Evolutionary conservation across 2,797 vertebrate genomes (phyloP).

Genomic region (Propithecus perrieri): DNA sequence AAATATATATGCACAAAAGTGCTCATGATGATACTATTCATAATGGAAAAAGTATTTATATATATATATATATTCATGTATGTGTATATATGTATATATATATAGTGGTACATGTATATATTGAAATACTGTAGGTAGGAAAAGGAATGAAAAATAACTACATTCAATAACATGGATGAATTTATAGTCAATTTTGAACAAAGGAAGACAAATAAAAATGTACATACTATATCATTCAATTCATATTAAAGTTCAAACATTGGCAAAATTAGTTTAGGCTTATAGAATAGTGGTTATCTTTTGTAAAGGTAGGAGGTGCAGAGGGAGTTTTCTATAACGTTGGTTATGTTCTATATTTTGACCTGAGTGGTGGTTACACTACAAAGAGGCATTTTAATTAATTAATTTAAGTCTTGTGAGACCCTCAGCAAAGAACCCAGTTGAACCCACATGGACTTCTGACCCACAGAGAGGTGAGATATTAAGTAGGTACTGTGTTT

Average conservation of each 20-base stretch:
- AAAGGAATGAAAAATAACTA: not conserved
- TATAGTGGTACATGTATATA: not conserved
- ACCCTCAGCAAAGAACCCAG: not conserved
- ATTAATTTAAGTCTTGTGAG: not conserved
- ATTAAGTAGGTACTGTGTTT: not conserved
- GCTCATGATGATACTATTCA: not conserved
- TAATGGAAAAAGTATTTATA: not conserved
- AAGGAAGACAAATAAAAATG: not conserved
- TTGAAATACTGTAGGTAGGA: not conserved
- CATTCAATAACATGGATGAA: not conserved
- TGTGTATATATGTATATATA: no score
- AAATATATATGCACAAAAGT: not conserved
- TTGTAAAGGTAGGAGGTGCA: not conserved
- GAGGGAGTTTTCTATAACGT: not conserved
- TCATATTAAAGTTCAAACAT: not conserved
- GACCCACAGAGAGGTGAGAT: not conserved
- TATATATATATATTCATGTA: no score
- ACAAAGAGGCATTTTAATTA: no score
- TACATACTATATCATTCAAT: no score
- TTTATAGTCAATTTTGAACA: not conserved
- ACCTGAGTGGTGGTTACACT: not conserved
- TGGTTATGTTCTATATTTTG: not conserved
- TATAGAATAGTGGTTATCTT: not conserved
- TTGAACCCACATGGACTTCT: not conserved
- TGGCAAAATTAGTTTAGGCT: not conserved